Base-by-base conservation (phyloP, 2,113 vertebrate genomes). In the Pelvicachromis taeniatus region DNA sequence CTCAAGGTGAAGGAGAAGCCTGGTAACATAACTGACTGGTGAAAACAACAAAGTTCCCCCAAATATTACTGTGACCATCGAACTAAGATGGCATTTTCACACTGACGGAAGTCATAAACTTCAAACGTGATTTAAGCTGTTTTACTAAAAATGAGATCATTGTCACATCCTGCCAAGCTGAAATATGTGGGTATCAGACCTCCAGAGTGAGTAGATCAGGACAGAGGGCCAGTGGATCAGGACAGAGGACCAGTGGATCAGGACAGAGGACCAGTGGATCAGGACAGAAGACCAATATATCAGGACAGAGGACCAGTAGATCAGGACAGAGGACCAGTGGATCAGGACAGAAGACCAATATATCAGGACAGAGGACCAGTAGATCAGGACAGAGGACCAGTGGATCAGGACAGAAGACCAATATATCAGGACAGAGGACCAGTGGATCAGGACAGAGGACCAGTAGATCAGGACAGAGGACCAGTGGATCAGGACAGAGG, bases 1-100 rank as follows among this genome's bases (percentile, higher is more conserved):
- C 80, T 54, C 78, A 80, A 85, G 59, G 87, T 86, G 70, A 90
- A 65, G 29, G 78, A 42, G 53, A 80, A 68, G 35, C 23, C 65
- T 77, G 23, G 21, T 33, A 54, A 84, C 2, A 1, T 68, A 75
- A 78, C 7, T 63, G 63, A 78, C 7, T 80, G 58, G 7, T 78
- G 26, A 77, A 84, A 81, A 63, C 26, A 65, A 53, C 77, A 26
- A 70, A 35, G 42, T 45, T 19, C 1, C 23, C 26, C 19, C 48
- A 4, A 52, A 65, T 31, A 53, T 31, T 6, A 50, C 38, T 12
- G 52, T 78, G 17, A 78, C 19, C 42, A 19, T 52, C n/a, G 12
- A 75, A 50, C 45, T 75, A n/a, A 52, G 29, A n/a, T 31, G 42
- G 6, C 42, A 50, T 31, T 50, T 75, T 50, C 23, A 19, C 21